Conservation (phyloP, 2,797 vertebrate species). For the Paguma larvata region DNA sequence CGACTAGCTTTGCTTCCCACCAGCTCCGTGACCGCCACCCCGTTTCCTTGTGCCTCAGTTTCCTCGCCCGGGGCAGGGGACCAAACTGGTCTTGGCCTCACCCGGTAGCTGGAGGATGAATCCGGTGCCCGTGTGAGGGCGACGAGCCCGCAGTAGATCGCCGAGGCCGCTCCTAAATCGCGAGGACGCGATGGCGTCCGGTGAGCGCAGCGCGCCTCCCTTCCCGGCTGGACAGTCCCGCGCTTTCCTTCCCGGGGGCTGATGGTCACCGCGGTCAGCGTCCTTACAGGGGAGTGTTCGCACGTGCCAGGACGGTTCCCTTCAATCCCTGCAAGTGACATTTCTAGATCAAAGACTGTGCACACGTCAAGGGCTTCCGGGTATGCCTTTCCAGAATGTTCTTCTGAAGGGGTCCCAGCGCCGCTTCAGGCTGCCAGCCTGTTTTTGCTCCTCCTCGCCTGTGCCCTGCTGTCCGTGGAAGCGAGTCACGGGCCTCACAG, state of each 20-base stretch:
- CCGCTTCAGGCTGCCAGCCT: background rate
- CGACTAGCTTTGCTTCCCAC: background rate
- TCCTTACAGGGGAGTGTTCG: background rate
- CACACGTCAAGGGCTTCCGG: background rate
- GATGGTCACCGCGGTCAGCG: accelerated
- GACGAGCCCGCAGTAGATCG: no score
- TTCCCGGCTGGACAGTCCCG: no score
- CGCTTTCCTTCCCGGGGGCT: background rate
- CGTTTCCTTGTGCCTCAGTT: background rate
- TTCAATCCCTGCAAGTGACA: background rate
- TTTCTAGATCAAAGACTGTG: background rate
- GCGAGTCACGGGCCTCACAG: no score
- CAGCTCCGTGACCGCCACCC: background rate
- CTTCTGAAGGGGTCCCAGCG: background rate
- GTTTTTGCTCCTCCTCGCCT: background rate
- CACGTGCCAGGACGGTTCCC: accelerated
- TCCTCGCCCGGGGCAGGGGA: background rate
- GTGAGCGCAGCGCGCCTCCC: background rate
- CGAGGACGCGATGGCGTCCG: background rate
- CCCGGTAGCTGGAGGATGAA: accelerated
- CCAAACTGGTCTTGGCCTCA: background rate
- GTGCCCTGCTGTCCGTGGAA: accelerated
- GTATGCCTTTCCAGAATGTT: background rate
- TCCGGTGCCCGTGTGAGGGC: no score
- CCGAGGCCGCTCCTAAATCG: background rate